phyloP scores from a whole-genome alignment of 2,888 invertebrate species.

The Diplolepis rosae region DNA sequence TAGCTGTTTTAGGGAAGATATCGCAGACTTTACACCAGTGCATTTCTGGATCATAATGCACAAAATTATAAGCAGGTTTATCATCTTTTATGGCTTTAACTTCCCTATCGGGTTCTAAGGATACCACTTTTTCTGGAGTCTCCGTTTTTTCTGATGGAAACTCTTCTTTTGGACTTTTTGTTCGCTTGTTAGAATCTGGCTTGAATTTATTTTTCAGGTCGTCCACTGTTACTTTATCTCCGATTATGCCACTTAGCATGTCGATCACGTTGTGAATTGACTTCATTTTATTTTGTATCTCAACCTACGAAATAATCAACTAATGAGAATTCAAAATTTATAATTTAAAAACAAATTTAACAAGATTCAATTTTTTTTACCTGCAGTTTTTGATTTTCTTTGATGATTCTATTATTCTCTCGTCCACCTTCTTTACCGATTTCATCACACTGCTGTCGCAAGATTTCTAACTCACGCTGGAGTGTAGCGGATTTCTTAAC shows the following conservation, averaged over 20 bases:
- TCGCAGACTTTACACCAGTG: constrained; percentile 93
- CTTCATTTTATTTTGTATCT: constrained; percentile 86
- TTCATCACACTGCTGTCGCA: constrained; percentile 87
- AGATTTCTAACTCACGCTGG: constrained; percentile 85
- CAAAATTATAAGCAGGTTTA: constrained; percentile 81
- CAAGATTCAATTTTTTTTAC: constrained; percentile 74
- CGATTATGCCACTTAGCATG: constrained; percentile 89
- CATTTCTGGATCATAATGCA: constrained; percentile 91
- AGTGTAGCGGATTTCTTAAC: constrained; percentile 83
- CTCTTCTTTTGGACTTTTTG: constrained; percentile 69
- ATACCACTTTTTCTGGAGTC: constrained; percentile 59
- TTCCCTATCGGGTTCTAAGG: constrained; percentile 66
- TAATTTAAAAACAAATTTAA: background rate
- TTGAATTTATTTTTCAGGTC: constrained; percentile 71
- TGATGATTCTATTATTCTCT: constrained; percentile 85
- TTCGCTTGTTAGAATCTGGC: constrained; percentile 60
- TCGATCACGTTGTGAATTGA: constrained; percentile 91
- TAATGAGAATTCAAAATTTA: background rate
- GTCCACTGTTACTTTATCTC: constrained; percentile 78
- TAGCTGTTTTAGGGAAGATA: constrained; percentile 90
- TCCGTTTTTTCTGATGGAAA: constrained; percentile 65
- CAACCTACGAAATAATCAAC: constrained; percentile 76
- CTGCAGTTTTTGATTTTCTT: constrained; percentile 90
- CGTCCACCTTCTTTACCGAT: constrained; percentile 81
- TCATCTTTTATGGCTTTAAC: constrained; percentile 59